Percentiles rank a stretch among this genome's conserved stretches.
Conservation (phyloP, 2,888 invertebrate genomes). For the Epiblema foenella region DNA sequence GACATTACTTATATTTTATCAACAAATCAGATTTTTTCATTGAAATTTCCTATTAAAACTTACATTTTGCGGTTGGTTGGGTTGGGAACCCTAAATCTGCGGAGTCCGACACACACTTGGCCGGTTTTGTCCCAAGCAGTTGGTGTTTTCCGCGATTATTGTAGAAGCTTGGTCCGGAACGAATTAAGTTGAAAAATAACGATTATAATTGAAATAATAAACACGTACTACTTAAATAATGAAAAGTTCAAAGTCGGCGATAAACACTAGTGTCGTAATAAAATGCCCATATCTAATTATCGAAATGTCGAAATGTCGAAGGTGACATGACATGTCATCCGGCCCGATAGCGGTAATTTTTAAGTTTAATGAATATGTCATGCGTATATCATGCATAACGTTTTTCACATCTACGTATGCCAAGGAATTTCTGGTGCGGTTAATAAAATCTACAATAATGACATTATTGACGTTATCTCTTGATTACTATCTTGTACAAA, state of each 20-base stretch:
- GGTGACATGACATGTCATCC: constrained; percentile 20
- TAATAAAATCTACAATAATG: background rate
- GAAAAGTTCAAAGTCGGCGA: background rate
- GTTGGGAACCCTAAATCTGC: too few species aligned
- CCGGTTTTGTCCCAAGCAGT: too few species aligned
- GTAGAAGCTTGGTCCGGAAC: background rate
- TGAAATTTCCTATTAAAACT: too few species aligned
- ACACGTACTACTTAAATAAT: background rate
- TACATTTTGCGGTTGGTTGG: too few species aligned
- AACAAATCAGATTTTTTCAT: too few species aligned
- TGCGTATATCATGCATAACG: background rate
- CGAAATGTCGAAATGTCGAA: constrained; percentile 28
- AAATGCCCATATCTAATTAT: constrained; percentile 23
- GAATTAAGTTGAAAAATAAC: background rate
- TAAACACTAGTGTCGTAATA: constrained; percentile 23
- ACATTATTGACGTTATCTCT: too few species aligned
- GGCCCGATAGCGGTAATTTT: constrained; percentile 12
- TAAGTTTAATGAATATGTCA: constrained; percentile 13
- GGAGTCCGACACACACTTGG: too few species aligned
- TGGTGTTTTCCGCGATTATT: too few species aligned
- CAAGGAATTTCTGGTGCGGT: background rate
- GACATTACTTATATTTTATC: too few species aligned
- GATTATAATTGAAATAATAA: constrained; percentile 2
- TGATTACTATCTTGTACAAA: too few species aligned
- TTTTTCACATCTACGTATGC: background rate